Conservation (phyloP, 2,797 vertebrate genomes). For the Mustela erminea region DNA sequence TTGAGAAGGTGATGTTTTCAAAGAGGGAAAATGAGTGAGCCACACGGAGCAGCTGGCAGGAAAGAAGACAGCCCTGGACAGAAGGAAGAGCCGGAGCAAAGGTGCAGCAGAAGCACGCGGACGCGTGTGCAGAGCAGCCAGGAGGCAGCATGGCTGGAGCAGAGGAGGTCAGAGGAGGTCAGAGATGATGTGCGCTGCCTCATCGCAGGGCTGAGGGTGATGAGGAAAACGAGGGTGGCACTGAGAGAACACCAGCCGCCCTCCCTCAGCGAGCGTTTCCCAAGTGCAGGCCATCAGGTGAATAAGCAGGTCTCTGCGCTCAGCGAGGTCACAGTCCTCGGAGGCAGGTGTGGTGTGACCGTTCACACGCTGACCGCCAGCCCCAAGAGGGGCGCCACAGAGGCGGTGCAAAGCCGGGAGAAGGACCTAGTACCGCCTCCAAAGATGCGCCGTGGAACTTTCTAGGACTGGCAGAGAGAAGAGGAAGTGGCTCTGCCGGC, state of each 20-base stretch:
- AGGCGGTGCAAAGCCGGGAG: not conserved
- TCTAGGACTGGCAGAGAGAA: not conserved
- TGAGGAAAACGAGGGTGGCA: not conserved
- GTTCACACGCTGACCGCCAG: rapidly evolving
- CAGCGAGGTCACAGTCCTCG: too few relatives aligned
- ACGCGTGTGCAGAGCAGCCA: rapidly evolving
- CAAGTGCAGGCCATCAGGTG: too few relatives aligned
- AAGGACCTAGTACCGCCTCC: not conserved
- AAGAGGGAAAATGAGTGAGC: not conserved
- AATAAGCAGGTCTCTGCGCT: not conserved
- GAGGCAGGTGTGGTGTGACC: not conserved
- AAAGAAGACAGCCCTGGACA: not conserved
- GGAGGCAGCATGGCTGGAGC: not conserved
- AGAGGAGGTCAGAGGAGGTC: not conserved
- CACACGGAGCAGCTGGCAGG: too few relatives aligned
- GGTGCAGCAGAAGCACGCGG: not conserved
- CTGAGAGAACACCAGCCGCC: too few relatives aligned
- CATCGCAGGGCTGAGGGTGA: not conserved
- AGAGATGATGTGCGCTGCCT: rapidly evolving
- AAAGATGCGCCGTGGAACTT: not conserved
- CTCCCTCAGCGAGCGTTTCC: not conserved
- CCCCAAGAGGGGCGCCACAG: rapidly evolving
- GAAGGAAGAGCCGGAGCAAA: not conserved
- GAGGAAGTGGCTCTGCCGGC: not conserved
- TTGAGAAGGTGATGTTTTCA: too few relatives aligned